These are phyloP conservation scores for Otis tarda DNA, from an alignment of 2,113 vertebrate genomes.

Conservation along the genomic window DNA sequence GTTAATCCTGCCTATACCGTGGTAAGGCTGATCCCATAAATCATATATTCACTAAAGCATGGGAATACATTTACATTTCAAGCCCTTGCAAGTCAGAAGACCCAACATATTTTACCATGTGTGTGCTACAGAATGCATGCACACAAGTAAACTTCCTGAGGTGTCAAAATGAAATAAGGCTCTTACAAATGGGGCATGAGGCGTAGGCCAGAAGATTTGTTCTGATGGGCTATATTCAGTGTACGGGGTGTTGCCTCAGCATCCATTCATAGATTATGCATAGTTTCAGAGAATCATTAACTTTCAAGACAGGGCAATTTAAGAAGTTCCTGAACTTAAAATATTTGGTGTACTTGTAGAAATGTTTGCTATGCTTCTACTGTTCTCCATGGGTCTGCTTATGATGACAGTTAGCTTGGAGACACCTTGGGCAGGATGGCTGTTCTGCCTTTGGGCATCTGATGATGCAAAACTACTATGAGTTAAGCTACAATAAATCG, in stretches of 20 bases:
- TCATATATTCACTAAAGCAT: not conserved
- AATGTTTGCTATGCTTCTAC: not conserved
- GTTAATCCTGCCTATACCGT: not conserved
- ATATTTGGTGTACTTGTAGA: not conserved
- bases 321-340: not conserved
- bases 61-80: not conserved
- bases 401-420: not conserved
- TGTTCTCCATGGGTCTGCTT: not conserved
- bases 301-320: not conserved
- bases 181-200: not conserved
- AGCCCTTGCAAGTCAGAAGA: not conserved
- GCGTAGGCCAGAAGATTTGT: not conserved
- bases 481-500: not conserved
- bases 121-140: rapidly evolving
- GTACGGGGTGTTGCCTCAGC: not conserved
- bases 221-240: not conserved
- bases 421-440: not conserved
- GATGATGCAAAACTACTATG: not conserved
- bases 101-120: rapidly evolving
- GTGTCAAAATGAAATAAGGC: not conserved
- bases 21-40: not conserved
- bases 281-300: not conserved
- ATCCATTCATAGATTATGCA: not conserved
- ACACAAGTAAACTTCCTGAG: not conserved
- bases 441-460: not conserved